Evolutionary conservation across 2,888 invertebrate genomes (phyloP), one percentile per base, ranked within the genome.

Genomic region (Spodoptera littoralis): DNA sequence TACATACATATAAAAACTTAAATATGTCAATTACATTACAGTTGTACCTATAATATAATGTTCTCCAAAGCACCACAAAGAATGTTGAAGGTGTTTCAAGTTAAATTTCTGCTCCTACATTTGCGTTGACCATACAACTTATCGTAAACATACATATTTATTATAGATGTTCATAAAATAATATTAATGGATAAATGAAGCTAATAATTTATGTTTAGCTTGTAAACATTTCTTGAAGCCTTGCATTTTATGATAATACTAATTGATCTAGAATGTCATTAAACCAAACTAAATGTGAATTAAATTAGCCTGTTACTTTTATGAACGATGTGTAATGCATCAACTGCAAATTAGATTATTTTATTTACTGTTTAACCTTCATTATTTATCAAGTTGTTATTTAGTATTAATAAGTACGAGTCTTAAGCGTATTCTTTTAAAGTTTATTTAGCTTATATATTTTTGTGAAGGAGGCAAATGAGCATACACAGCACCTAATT

Each of bases 141-240:
- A 48, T 73, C 70, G 57, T 73, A 74, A 79, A 79, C 61, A 71
- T 53, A 64, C 53, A 56, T 77, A 59, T 76, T 78, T 78, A 78
- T 72, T 48, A 2, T 18, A 18, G 55, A 54, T 60, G 27, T 72
- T 65, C 46, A 45, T 63, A 70, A 46, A 62, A 67, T 78, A 51
- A 62, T 61, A 58, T 53, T 65, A 52, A 62, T 68, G 44, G 55
- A 60, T 50, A 70, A 70, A 70, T 65, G 41, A 50, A 43, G 52
- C 18, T 42, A 54, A 65, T 76, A 61, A 70, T 77, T 79, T 65
- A 79, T 74, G 54, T 59, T 68, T 51, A 53, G 54, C 48, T 54
- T 60, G 41, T 61, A 58, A 51, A 41, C 41, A 53, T 60, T n/a
- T 36, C 57, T 58, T 60, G 47, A 12, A 36, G 53, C 68, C 79